These are phyloP conservation scores for Plecturocebus donacophilus DNA, from an alignment of 2,113 vertebrate genomes.

Conservation along the genomic window DNA sequence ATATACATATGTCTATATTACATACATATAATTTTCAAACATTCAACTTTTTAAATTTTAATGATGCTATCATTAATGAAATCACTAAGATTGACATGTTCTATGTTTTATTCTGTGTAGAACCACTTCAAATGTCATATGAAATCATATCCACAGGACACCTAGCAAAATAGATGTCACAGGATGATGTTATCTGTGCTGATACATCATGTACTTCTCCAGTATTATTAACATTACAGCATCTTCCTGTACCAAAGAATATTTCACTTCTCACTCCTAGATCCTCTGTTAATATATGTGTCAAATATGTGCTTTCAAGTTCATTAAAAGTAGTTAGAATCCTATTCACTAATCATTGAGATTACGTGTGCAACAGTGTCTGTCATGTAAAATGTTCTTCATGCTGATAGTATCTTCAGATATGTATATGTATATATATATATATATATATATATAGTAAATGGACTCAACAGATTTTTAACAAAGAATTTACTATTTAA, in stretches of 20 bases:
- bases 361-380: not conserved
- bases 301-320: not conserved
- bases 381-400: not conserved
- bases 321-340: not conserved
- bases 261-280: accelerated
- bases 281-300: not conserved
- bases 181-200: not conserved
- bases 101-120: not conserved
- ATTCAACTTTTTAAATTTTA: not conserved
- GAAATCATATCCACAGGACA: not conserved
- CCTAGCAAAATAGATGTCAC: not conserved
- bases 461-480: not conserved
- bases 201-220: not conserved
- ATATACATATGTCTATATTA: not conserved
- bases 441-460: not conserved
- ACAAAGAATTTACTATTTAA: not conserved
- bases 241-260: not conserved
- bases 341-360: not conserved
- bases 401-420: not conserved
- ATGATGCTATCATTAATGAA: not conserved
- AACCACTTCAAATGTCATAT: not conserved
- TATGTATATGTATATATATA: not conserved
- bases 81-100: not conserved
- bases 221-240: not conserved
- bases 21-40: not conserved